Conservation (phyloP, 2,797 vertebrate species). For the Eptatretus atami region DNA sequence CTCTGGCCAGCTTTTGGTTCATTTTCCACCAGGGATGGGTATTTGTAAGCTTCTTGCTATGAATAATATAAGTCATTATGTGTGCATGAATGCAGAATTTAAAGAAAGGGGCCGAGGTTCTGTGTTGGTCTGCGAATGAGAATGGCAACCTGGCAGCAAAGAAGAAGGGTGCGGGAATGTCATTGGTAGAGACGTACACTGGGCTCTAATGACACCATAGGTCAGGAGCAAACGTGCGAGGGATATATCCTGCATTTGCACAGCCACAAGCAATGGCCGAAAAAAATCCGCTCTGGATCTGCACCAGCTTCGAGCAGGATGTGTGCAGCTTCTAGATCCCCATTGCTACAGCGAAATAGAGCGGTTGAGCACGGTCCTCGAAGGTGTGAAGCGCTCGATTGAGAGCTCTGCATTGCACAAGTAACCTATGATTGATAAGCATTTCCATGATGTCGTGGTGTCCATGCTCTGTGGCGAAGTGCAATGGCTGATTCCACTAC, state of each 20-base stretch:
- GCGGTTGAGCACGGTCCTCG: slow-evolving; percentile 36
- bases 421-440: slow-evolving; percentile 37
- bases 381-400: slow-evolving; percentile 23
- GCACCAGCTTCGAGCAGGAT: slow-evolving; percentile 42
- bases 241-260: slow-evolving; percentile 30
- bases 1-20: no score
- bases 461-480: slow-evolving; percentile 48
- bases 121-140: no score
- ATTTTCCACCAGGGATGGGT: no score
- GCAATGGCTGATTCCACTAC: slow-evolving; percentile 54
- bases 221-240: slow-evolving; percentile 36
- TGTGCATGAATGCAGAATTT: no score
- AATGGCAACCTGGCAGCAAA: slow-evolving; percentile 14
- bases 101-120: no score
- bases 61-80: no score
- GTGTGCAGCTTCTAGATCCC: slow-evolving; percentile 26
- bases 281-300: slow-evolving; percentile 49
- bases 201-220: slow-evolving; percentile 41
- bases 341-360: slow-evolving; percentile 50
- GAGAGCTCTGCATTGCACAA: slow-evolving; percentile 40
- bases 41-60: no score
- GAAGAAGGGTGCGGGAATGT: slow-evolving; percentile 52
- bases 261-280: slow-evolving; percentile 42
- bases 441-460: slow-evolving; percentile 30
- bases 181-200: slow-evolving; percentile 39